Base-by-base conservation (phyloP, 1,140 invertebrate species). In the Thrips palmi region DNA sequence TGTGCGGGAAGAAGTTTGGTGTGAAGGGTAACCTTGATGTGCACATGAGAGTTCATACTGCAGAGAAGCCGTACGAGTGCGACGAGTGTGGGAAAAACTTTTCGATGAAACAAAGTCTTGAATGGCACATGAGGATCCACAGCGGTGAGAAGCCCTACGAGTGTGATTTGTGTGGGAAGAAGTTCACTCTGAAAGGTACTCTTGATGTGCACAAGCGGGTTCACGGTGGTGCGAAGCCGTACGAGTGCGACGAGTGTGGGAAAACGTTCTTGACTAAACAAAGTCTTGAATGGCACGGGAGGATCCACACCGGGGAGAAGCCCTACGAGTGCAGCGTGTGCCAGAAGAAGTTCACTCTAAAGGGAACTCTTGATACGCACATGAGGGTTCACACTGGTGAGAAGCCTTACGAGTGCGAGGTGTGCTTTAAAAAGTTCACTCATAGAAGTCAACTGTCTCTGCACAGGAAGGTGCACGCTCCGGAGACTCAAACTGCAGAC, bases 341-440 rank as follows among this genome's bases (percentile, higher is more conserved):
- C 48, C 60, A 63, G 4, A 71, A 74, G 49, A 65, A 52, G 37
- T 72, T 71, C 44, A 51, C 62, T 4, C 64, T 69, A 32, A 71
- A 71, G 47, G 64, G 52, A 40, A 55, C 67, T 1, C 70, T 66
- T 41, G 67, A 70, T 44, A 65, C 62, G 40, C 70, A 72, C 46
- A 39, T 70, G 15, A 56, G 64, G 37, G 63, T 63, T 2, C 70
- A 74, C 45, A 49, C 49, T 1, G 57, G 55, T 37, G 65, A 71
- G 5, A 80, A 84, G 57, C 79, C 78, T 3, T 85, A 87, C 57
- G 70, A 77, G 27, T 94, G 87, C 57, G 80, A 85, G 52, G 78
- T 88, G 39, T 94, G 88, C 58, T 70, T 77, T 39, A 93, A 93
- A 55, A 87, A 82, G 1, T 91, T 91, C 56, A 78, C 82, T 28